phyloP scores from a whole-genome alignment of 2,113 vertebrate genomes.

The Egretta garzetta region DNA sequence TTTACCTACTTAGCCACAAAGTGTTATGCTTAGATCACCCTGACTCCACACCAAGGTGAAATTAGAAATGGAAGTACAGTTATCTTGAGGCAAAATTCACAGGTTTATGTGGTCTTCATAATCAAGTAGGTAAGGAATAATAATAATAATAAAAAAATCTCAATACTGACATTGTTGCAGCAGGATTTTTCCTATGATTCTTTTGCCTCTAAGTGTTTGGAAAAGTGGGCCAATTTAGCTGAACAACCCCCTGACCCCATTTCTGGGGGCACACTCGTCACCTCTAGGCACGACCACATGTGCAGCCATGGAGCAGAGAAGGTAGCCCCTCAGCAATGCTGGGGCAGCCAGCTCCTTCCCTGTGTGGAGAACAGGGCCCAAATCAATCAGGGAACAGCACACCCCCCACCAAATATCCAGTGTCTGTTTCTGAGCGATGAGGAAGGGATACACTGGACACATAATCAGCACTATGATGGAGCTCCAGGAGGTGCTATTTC shows the following conservation, averaged over 20 bases:
- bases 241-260: neutral
- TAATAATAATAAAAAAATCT: neutral
- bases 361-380: accelerated
- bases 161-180: neutral
- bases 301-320: neutral
- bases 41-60: neutral
- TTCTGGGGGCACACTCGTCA: neutral
- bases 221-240: neutral
- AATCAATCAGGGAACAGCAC: neutral
- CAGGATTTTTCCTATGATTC: neutral
- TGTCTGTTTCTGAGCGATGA: neutral
- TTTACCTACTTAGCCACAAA: neutral
- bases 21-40: neutral
- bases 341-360: neutral
- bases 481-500: accelerated
- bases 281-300: neutral
- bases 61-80: neutral
- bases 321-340: neutral
- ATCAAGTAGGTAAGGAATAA: neutral
- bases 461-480: neutral
- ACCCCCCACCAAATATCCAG: accelerated
- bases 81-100: neutral
- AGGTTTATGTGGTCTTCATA: neutral
- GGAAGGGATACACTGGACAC: too few relatives aligned
- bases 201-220: neutral